Percentiles rank a stretch among this genome's conserved stretches.
Conservation (phyloP, 1,140 invertebrate species). For the Pseudomyrmex concolor region DNA sequence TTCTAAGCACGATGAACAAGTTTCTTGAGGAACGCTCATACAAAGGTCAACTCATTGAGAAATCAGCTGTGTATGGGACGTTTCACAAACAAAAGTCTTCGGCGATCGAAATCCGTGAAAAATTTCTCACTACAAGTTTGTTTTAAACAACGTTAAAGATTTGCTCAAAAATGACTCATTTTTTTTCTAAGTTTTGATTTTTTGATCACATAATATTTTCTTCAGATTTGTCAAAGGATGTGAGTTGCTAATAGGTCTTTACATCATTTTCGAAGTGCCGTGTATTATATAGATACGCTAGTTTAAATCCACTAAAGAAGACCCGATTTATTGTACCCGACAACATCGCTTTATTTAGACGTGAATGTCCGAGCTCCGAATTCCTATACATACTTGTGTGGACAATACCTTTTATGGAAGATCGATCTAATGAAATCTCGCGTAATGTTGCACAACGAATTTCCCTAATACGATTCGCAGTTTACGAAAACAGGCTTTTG, state of each 20-base stretch:
- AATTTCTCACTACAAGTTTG: no score
- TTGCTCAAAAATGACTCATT: background rate
- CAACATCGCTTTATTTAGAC: constrained; percentile 47
- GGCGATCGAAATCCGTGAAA: background rate
- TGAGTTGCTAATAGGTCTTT: background rate
- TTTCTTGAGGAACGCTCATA: constrained; percentile 42
- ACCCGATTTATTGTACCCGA: constrained; percentile 6
- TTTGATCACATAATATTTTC: background rate
- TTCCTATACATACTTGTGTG: constrained; percentile 33
- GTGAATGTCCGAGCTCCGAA: constrained; percentile 18
- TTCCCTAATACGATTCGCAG: constrained; percentile 36
- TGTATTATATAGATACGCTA: background rate
- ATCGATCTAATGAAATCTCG: constrained; percentile 20
- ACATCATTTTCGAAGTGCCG: background rate
- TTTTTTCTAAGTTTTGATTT: background rate
- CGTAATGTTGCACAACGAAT: constrained; percentile 40
- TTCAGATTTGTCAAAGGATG: background rate
- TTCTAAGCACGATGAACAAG: constrained; percentile 49
- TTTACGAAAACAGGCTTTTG: constrained; percentile 26
- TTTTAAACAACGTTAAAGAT: background rate
- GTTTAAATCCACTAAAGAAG: constrained; percentile 2
- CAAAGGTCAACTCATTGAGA: constrained; percentile 64
- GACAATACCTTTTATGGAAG: constrained; percentile 13
- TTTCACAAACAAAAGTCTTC: background rate
- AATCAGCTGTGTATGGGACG: constrained; percentile 32